Evolutionary conservation across 2,797 vertebrate species (phyloP).

Genomic region (Gymnoscopelus microlampas): DNA sequence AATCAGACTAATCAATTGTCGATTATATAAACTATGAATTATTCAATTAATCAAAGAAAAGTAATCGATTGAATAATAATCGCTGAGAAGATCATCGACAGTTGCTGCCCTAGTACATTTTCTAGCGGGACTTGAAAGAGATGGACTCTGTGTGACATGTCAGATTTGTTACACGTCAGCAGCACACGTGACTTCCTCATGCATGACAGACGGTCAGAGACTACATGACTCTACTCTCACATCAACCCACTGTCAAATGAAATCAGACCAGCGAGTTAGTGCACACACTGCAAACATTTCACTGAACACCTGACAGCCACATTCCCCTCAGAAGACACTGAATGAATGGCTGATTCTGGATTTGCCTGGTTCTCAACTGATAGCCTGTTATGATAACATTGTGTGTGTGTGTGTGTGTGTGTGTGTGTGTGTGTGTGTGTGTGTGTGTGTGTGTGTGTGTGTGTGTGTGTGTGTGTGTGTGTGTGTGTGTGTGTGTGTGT

Average conservation of each 20-base stretch:
- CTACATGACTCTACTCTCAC: background rate
- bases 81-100: no score
- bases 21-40: no score
- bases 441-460: no score
- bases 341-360: slow-evolving; percentile 14
- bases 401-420: background rate
- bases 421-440: background rate
- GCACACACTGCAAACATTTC: background rate
- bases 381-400: background rate
- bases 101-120: no score
- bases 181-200: background rate
- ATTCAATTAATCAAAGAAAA: no score
- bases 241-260: background rate
- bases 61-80: no score
- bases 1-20: no score
- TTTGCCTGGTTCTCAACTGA: slow-evolving; percentile 28
- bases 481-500: background rate
- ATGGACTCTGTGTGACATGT: no score
- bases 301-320: background rate
- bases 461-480: background rate
- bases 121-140: no score
- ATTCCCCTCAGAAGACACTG: background rate
- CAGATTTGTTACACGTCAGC: no score
- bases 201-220: background rate
- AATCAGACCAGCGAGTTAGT: background rate